These are phyloP conservation scores for Oostethus manadensis DNA, from an alignment of 2,113 vertebrate genomes.

Conservation along the genomic window DNA sequence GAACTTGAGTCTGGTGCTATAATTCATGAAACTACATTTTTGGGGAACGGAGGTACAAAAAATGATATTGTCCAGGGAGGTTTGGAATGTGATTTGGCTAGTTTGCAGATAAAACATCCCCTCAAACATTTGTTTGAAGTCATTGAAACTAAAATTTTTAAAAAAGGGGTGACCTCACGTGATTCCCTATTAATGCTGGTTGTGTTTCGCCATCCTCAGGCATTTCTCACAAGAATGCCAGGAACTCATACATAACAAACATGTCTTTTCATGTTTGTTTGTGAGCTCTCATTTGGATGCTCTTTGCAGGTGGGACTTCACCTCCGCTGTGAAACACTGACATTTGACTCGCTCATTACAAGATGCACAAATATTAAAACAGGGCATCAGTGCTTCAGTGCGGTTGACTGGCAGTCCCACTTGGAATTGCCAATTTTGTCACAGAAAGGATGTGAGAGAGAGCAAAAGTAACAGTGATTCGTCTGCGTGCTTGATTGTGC, in stretches of 20 bases:
- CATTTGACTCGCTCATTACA: conserved; percentile 51
- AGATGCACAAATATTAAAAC: conserved; percentile 48
- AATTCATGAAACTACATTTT: conserved; percentile 14
- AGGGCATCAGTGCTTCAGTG: conserved; percentile 16
- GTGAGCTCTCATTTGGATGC: conserved; percentile 36
- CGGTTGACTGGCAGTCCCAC: conserved; percentile 37
- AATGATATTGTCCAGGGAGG: conserved; percentile 7
- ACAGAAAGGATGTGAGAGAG: conserved; percentile 14
- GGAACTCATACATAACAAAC: conserved; percentile 34
- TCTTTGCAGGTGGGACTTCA: conserved; percentile 34
- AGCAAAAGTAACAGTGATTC: conserved; percentile 21
- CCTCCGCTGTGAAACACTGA: conserved; percentile 40
- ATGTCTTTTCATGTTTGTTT: conserved; percentile 37
- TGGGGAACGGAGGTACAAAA: conserved; percentile 24
- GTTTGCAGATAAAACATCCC: conserved; percentile 21
- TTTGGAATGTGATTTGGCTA: conserved; percentile 8
- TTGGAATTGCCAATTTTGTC: conserved; percentile 25
- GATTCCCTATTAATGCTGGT: conserved; percentile 10
- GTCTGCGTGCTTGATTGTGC: conserved; percentile 25
- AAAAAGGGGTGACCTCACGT: neutral
- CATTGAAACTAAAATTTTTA: conserved; percentile 15
- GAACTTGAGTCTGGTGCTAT: conserved; percentile 32
- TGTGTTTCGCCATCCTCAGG: conserved; percentile 17
- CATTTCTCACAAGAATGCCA: conserved; percentile 18
- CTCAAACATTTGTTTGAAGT: conserved; percentile 15